Base-by-base conservation (phyloP, 2,797 vertebrate genomes). In the Crenichthys baileyi region DNA sequence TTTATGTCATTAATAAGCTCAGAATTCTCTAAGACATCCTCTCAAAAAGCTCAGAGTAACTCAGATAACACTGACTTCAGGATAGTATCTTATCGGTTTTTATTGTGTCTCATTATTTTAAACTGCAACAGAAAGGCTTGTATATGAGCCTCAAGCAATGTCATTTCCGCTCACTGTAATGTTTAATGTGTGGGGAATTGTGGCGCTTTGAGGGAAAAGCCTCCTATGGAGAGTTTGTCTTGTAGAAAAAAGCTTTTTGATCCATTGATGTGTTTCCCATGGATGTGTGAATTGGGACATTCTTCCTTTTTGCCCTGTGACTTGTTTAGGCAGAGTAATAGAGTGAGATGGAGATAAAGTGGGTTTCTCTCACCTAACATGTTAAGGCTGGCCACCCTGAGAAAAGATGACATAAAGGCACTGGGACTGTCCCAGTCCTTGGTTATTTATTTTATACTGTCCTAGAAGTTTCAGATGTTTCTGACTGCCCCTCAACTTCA, bases 291-390 rank as follows among this genome's bases (percentile, higher is more conserved):
- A 46, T 70, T 46, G 67, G 39, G 67, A 46, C 22, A 5, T 46
- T 44, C 36, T 56, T 56, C 31, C 53, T 41, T 39, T 56, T 56
- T 41, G 72, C 31, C 72, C 51, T 39, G 72, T 39, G 51, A 56
- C 51, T 56, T 73, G 50, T 72, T 73, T 56, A 73, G 71, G 50
- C 29, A 24, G 48, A 5, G 67, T 51, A 72, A 53, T 51, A 36
- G 71, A 55, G 71, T 55, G 26, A 73, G 51, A 73, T 12, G 7
- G 20, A 73, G 31, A 55, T 15, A 56, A 73, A 55, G 36, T 13
- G 31, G 44, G 24, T 70, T 41, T 46, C 13, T 70, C 22, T 46
- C 41, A 46, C 41, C 22, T 46, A 68, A 70, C 67, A 70, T 46
- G 67, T 46, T 13, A 70, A 4, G 41, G 41, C 22, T 70, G 41